Base-by-base conservation (phyloP, 2,888 invertebrate species). In the Amiota communis region DNA sequence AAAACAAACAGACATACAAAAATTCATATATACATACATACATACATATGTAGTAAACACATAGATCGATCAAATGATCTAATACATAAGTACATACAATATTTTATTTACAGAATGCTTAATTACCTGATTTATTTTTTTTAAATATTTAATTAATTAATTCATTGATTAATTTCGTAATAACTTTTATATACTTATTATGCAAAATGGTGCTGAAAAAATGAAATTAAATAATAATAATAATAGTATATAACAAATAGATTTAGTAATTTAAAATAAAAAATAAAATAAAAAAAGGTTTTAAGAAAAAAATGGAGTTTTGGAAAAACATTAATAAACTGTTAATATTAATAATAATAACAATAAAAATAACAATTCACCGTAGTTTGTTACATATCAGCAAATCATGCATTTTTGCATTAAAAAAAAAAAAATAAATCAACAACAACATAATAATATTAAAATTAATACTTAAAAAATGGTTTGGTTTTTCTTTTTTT, bases 331-430 rank as follows among this genome's bases (percentile, higher is more conserved):
- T 0, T n/a, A 36, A 76, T 59, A 72, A 72, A 74, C 73, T 77
- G 74, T 81, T 77, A 86, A 81, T 84, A 74, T 17, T 61, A 67
- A 56, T 70, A 48, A 72, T n/a, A 74, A 78, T 64, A 79, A 80
- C 80, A 85, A 80, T 85, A 13, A 15, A 53, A 76, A 74, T 67
- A 79, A 73, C 73, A 74, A 74, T 74, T 74, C 77, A 75, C 72
- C 72, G 80, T 81, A 83, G 81, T 77, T 85, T 85, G 84, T 83
- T 83, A 83, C 86, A 83, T 86, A 83, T 83, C 83, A 83, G 53
- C 71, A 74, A 72, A 74, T 36, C 36, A 36, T 59, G 59, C 59
- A 8, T 59, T 15, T 59, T 20, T 59, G 59, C 59, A 59, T 59
- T 59, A 59, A 67, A 72, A 64, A 72, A 65, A 56, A 23, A 23